Base-by-base conservation (phyloP, 2,888 invertebrate genomes). In the Adelphocoris suturalis region DNA sequence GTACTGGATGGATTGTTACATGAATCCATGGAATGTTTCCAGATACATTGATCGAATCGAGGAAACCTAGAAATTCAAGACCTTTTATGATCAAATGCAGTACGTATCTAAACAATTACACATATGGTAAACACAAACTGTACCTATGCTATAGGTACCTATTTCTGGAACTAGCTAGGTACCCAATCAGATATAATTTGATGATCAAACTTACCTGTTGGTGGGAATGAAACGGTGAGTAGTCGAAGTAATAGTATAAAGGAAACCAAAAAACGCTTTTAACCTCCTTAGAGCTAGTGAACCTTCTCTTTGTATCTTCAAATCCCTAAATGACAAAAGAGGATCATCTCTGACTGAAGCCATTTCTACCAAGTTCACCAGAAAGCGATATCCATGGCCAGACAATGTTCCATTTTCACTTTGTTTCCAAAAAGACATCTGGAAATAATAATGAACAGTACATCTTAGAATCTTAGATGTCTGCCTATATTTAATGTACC, bases 391-490 rank as follows among this genome's bases (percentile, higher is more conserved):
- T 11, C 90, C 78, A 19, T 76, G 85, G 14, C 55, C 47, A 14
- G 90, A 76, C 16, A 90, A 47, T 48, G 86, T 90, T 14, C 90
- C 90, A n/a, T 28, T 37, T 47, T 90, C 90, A 57, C 55, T 82
- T 28, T 90, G 90, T 55, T 75, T 75, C 90, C 90, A 90, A 27
- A 86, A 90, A 0, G 89, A 89, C 89, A 89, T 84, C 89, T 89
- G 80, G 13, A 68, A 76, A 82, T 16, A 14, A 48, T 16, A 52
- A 37, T 37, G 37, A 37, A 7, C 7, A 4, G 2, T 37, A 37
- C 37, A 37, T n/a, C n/a, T n/a, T n/a, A n/a, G n/a, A n/a, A n/a
- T n/a, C n/a, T n/a, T n/a, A n/a, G n/a, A n/a, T n/a, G n/a, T n/a
- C n/a, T n/a, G n/a, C n/a, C n/a, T n/a, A n/a, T n/a, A n/a, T n/a